These are phyloP conservation scores for Loris lydekkerianus DNA, from an alignment of 2,797 vertebrate species.

Conservation along the genomic window DNA sequence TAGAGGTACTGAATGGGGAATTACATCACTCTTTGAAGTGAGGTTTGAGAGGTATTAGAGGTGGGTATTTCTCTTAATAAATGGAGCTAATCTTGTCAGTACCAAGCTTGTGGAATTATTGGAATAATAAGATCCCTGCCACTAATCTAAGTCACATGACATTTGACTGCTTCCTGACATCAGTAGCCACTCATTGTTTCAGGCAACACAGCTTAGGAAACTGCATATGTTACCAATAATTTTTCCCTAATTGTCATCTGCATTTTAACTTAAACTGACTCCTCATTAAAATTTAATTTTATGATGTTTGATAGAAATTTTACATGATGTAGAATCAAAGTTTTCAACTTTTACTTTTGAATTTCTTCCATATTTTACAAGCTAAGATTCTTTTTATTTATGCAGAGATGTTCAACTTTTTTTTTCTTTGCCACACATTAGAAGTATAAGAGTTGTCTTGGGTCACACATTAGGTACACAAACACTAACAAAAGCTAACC, in stretches of 20 bases:
- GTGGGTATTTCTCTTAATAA: not conserved
- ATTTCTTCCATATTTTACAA: not conserved
- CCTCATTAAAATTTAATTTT: slow-evolving; percentile 19
- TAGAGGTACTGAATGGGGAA: not conserved
- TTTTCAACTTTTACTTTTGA: slow-evolving; percentile 34
- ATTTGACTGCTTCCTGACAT: not conserved
- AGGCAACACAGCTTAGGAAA: not conserved
- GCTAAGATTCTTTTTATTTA: not conserved
- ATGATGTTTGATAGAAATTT: not conserved
- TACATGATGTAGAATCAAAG: not conserved
- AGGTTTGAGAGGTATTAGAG: not conserved
- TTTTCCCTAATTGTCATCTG: not conserved
- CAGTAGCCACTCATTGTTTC: not conserved
- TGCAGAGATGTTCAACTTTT: no score
- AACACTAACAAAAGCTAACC: no score
- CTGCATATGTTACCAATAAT: not conserved
- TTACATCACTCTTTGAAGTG: not conserved
- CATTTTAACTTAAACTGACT: slow-evolving; percentile 23
- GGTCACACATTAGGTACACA: no score
- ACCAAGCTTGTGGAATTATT: not conserved
- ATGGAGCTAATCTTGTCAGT: not conserved
- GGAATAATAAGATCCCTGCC: not conserved
- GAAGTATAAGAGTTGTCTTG: no score
- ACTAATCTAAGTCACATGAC: not conserved
- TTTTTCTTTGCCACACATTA: no score